Evolutionary conservation across 2,113 vertebrate genomes (phyloP).

Genomic region (Paracanthobrama guichenoti): DNA sequence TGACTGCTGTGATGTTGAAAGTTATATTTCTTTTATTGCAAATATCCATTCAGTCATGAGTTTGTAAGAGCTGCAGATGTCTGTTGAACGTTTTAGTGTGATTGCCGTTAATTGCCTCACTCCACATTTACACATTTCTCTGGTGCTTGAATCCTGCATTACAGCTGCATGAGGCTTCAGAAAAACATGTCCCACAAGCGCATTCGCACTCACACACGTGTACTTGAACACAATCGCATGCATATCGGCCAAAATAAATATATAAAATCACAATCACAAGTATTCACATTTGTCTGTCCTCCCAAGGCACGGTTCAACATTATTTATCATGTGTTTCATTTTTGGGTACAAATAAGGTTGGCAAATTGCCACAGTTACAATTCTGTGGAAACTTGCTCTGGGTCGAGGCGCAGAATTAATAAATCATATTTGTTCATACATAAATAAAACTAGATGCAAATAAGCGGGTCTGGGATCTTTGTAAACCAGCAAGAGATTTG

Average conservation of each 20-base stretch:
- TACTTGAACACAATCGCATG: slow-evolving; percentile 2
- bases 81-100: not conserved
- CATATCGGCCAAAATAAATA: not conserved
- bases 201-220: not conserved
- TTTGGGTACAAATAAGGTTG: slow-evolving; percentile 65
- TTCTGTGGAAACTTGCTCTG: slow-evolving; percentile 62
- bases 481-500: slow-evolving; percentile 60
- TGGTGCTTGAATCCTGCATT: slow-evolving; percentile 4
- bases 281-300: slow-evolving; percentile 63
- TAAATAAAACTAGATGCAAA: slow-evolving; percentile 68
- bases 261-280: slow-evolving; percentile 24
- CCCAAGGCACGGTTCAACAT: slow-evolving; percentile 59
- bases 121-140: slow-evolving; percentile 20
- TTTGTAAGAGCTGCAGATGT: slow-evolving; percentile 20
- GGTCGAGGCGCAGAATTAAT: slow-evolving; percentile 65
- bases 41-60: slow-evolving; percentile 9
- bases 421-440: slow-evolving; percentile 74
- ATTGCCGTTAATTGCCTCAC: slow-evolving; percentile 10
- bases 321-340: slow-evolving; percentile 58
- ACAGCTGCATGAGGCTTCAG: slow-evolving; percentile 2
- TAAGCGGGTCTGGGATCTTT: slow-evolving; percentile 59
- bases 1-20: not conserved
- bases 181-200: not conserved
- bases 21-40: not conserved
- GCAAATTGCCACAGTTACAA: slow-evolving; percentile 64